phyloP scores from a whole-genome alignment of 2,113 vertebrate species.

The Rhynchopsitta pachyrhyncha region DNA sequence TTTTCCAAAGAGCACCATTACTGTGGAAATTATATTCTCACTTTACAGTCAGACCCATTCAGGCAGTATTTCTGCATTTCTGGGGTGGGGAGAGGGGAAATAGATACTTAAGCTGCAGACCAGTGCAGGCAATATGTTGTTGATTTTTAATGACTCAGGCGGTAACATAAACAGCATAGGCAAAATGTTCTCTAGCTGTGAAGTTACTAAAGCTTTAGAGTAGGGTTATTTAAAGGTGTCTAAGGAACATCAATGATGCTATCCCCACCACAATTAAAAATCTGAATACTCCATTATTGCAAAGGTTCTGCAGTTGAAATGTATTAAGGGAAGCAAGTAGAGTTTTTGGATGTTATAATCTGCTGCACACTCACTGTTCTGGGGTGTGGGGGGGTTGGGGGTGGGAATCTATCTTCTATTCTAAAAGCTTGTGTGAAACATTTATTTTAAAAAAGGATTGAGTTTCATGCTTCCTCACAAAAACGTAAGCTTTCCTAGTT shows the following conservation, averaged over 20 bases:
- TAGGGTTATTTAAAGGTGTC: background rate
- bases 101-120: background rate
- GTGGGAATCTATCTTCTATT: background rate
- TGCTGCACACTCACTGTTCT: background rate
- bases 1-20: background rate
- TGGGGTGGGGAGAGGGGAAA: background rate
- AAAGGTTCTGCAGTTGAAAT: background rate
- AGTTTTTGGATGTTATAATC: background rate
- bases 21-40: background rate
- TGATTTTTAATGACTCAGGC: background rate
- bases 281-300: background rate
- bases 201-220: background rate
- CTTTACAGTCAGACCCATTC: background rate
- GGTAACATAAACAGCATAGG: background rate
- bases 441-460: background rate
- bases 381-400: background rate
- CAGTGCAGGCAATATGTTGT: rapidly evolving
- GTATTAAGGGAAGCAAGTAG: background rate
- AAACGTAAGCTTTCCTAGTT: background rate
- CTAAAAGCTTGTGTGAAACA: background rate
- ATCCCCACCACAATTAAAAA: background rate
- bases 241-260: background rate
- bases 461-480: background rate
- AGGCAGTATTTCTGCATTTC: background rate
- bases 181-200: background rate